Evolutionary conservation across 2,113 vertebrate genomes (phyloP).

Genomic region (Mugil cephalus): DNA sequence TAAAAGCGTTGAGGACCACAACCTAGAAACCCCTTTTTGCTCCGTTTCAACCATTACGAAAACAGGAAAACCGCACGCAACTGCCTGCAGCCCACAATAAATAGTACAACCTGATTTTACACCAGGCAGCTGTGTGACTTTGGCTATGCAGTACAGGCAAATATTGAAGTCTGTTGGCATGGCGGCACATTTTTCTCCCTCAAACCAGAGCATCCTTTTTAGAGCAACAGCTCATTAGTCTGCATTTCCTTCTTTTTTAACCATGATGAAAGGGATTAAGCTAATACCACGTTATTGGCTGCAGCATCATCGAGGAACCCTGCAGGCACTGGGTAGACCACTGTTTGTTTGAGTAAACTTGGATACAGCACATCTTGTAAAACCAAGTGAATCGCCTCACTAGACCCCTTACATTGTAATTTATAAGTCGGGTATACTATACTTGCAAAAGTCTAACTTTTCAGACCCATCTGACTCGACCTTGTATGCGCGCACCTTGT

Average conservation of each 20-base stretch:
- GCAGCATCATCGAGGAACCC: conserved; percentile 17
- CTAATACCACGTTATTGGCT: conserved; percentile 7
- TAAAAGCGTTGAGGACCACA: conserved; percentile 72
- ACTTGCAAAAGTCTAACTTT: conserved; percentile 43
- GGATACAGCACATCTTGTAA: conserved; percentile 4
- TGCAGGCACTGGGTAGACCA: conserved; percentile 15
- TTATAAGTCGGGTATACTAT: neutral
- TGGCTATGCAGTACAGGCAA: conserved; percentile 51
- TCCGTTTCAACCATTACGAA: conserved; percentile 69
- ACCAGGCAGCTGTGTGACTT: conserved; percentile 63
- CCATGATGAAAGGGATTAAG: conserved; percentile 41
- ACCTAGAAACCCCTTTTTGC: conserved; percentile 86
- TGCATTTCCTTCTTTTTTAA: conserved; percentile 31
- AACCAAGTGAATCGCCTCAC: conserved; percentile 6
- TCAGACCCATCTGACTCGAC: conserved; percentile 8
- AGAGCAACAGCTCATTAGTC: conserved; percentile 25
- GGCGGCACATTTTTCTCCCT: conserved; percentile 68
- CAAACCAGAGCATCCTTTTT: conserved; percentile 40
- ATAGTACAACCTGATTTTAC: conserved; percentile 76
- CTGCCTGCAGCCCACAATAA: conserved; percentile 78
- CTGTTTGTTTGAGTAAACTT: conserved; percentile 20
- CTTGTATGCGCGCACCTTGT: neutral
- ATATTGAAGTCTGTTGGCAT: conserved; percentile 58
- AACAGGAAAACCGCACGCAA: conserved; percentile 86
- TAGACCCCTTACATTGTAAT: conserved; percentile 6